Conservation (phyloP, 2,113 vertebrate species). For the Chamaetylas fuelleborni region DNA sequence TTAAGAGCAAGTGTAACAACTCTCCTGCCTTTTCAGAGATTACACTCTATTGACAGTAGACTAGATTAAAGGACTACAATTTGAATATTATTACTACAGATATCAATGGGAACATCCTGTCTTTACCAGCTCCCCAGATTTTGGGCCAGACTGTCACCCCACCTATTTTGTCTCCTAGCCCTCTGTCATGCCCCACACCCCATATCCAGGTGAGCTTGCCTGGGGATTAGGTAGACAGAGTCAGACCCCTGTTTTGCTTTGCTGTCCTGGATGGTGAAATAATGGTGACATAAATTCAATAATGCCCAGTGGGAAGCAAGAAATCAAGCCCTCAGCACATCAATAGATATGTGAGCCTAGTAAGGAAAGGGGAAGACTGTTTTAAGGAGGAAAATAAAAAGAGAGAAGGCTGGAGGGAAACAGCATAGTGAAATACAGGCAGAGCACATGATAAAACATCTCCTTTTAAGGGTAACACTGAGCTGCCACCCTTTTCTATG, state of each 20-base stretch:
- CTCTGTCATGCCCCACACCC: not conserved
- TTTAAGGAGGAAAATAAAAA: not conserved
- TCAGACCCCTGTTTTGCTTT: not conserved
- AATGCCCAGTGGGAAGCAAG: not conserved
- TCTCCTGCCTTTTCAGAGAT: not conserved
- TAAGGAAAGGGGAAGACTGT: not conserved
- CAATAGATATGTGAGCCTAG: not conserved
- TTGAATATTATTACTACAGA: not conserved
- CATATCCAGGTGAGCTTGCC: not conserved
- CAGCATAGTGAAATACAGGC: not conserved
- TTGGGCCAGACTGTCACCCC: not conserved
- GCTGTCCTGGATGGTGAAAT: not conserved
- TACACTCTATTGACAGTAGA: not conserved
- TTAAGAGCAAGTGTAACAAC: not conserved
- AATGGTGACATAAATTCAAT: not conserved
- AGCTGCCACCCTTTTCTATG: not conserved
- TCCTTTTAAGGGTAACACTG: not conserved
- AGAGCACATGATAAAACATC: not conserved
- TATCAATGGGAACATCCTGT: not conserved
- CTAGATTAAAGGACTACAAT: not conserved
- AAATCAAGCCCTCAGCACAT: not conserved
- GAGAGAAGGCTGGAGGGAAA: not conserved
- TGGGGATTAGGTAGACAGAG: not conserved
- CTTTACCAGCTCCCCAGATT: not conserved
- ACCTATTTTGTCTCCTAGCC: not conserved